Evolutionary conservation across 2,888 invertebrate species (phyloP).

Genomic region (Conistra vaccinii): DNA sequence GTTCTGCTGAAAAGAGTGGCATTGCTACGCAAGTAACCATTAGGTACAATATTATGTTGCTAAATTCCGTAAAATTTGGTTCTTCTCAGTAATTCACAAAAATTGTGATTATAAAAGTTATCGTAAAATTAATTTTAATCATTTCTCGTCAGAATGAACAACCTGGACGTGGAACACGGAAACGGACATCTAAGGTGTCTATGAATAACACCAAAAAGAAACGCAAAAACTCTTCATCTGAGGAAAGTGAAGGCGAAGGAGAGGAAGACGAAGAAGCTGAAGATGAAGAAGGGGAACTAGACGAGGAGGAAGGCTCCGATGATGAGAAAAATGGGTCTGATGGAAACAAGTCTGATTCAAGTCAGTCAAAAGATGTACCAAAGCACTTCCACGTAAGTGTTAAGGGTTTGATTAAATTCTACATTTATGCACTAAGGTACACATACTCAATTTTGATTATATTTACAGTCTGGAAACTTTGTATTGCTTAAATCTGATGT

Average conservation of each 20-base stretch:
- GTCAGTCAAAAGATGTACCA: constrained; percentile 90
- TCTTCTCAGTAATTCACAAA: not conserved
- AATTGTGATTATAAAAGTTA: not conserved
- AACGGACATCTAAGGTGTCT: constrained; percentile 80
- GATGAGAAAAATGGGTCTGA: constrained; percentile 90
- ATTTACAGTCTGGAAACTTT: constrained; percentile 92
- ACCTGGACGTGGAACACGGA: constrained; percentile 81
- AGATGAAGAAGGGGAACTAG: constrained; percentile 86
- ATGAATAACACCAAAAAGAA: constrained; percentile 87
- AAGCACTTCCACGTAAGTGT: constrained; percentile 89
- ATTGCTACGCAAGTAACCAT: not conserved
- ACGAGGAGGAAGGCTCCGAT: constrained; percentile 89
- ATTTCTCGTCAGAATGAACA: constrained; percentile 78
- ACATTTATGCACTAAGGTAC: not conserved
- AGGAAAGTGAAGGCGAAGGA: constrained; percentile 86
- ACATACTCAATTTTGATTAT: constrained; percentile 1
- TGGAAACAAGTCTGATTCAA: constrained; percentile 89
- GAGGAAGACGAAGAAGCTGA: constrained; percentile 86
- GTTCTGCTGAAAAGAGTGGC: not conserved
- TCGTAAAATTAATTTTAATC: not conserved
- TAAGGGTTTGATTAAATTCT: not conserved
- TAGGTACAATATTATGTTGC: not conserved
- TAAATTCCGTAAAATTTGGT: not conserved
- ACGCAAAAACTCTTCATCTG: constrained; percentile 86
- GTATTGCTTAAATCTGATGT: constrained; percentile 92